phyloP scores from a whole-genome alignment of 1,140 invertebrate species.

The Drosophila punjabiensis region DNA sequence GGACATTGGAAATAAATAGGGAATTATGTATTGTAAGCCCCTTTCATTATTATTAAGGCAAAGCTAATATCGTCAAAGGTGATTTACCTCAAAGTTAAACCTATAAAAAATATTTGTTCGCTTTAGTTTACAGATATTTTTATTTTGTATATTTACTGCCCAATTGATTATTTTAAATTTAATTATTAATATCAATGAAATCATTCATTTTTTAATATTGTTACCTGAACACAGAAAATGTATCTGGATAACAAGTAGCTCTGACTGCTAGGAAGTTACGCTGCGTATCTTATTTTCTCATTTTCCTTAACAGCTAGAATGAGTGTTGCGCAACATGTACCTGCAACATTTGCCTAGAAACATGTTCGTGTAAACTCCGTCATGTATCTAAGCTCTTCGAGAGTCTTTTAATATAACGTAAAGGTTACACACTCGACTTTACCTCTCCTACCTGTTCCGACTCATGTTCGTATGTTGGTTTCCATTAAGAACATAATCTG shows the following conservation, averaged over 20 bases:
- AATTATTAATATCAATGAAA: too few relatives aligned
- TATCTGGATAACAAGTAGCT: too few relatives aligned
- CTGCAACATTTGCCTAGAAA: background rate
- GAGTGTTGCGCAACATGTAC: background rate
- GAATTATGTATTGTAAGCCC: conserved; percentile 1
- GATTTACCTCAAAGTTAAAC: background rate
- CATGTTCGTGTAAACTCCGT: background rate
- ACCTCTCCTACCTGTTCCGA: background rate
- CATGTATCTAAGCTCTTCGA: too few relatives aligned
- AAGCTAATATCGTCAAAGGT: background rate
- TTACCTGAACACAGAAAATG: too few relatives aligned
- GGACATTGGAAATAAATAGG: conserved; percentile 5
- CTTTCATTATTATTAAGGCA: background rate
- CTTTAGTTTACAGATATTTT: background rate
- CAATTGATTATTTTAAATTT: too few relatives aligned
- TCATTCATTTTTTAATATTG: too few relatives aligned
- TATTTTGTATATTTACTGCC: background rate
- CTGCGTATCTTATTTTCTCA: too few relatives aligned
- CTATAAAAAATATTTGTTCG: background rate
- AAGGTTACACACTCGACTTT: background rate
- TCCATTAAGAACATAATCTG: conserved; percentile 12
- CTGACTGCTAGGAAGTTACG: too few relatives aligned
- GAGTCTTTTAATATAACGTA: background rate
- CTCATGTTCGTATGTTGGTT: background rate
- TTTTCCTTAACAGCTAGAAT: background rate